These are phyloP conservation scores for Formicarius rufipectus DNA, from an alignment of 2,113 vertebrate genomes.

Conservation along the genomic window DNA sequence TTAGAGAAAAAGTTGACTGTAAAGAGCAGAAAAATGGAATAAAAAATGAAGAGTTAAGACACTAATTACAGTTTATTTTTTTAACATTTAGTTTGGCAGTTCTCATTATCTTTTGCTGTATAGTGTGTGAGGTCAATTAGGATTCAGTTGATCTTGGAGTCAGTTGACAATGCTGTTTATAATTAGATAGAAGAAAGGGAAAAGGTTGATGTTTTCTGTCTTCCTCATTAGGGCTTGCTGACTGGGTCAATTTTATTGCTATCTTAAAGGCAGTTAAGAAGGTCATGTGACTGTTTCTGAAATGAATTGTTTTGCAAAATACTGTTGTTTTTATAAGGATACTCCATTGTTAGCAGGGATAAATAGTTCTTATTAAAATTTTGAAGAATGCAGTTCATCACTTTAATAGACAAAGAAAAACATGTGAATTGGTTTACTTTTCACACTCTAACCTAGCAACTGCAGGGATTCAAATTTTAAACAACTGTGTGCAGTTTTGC, in stretches of 20 bases:
- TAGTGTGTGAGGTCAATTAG: conserved; percentile 41
- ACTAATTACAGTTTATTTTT: conserved; percentile 20
- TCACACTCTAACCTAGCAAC: not conserved
- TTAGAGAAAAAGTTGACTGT: not conserved
- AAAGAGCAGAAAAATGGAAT: not conserved
- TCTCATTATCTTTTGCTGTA: conserved; percentile 17
- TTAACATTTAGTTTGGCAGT: conserved; percentile 35
- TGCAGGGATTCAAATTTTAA: not conserved
- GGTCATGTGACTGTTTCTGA: conserved; percentile 55
- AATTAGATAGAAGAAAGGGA: conserved; percentile 47
- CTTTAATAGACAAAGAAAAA: not conserved
- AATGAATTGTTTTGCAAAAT: conserved; percentile 58
- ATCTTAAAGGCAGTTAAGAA: conserved; percentile 64
- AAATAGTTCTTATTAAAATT: not conserved
- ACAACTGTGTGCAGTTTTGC: not conserved
- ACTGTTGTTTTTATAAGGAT: conserved; percentile 17
- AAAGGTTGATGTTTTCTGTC: conserved; percentile 44
- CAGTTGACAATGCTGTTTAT: conserved; percentile 44
- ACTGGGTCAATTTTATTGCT: conserved; percentile 52
- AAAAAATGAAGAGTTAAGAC: conserved; percentile 33
- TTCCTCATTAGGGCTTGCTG: conserved; percentile 56
- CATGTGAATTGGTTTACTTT: not conserved
- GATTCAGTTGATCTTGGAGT: conserved; percentile 46
- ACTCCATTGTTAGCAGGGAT: not conserved
- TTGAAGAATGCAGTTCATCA: not conserved